phyloP scores from a whole-genome alignment of 2,113 vertebrate species.

The Tympanuchus pallidicinctus region DNA sequence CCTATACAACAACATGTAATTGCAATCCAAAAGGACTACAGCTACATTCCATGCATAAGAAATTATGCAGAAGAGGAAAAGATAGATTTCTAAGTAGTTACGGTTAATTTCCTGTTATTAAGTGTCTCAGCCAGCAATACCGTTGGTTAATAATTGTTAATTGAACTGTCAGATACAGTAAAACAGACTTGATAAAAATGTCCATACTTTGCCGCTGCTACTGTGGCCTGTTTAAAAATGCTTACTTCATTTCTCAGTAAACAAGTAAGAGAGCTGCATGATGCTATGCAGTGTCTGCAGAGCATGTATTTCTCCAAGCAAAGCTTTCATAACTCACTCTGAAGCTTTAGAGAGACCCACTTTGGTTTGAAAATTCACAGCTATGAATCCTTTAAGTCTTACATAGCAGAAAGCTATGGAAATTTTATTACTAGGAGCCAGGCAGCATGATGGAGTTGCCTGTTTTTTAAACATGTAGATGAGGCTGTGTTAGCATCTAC shows the following conservation, averaged over 20 bases:
- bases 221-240: neutral
- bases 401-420: neutral
- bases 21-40: constrained; percentile 18
- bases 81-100: neutral
- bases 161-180: constrained; percentile 30
- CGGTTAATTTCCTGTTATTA: constrained; percentile 23
- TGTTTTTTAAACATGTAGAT: neutral
- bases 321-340: neutral
- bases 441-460: neutral
- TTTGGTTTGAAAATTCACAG: neutral
- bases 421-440: neutral
- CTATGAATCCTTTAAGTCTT: neutral
- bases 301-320: neutral
- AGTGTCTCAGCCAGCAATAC: neutral
- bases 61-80: neutral
- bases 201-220: neutral
- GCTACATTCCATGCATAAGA: constrained; percentile 10
- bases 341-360: neutral
- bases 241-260: neutral
- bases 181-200: constrained; percentile 6
- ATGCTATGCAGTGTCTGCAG: neutral
- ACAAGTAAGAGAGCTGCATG: neutral
- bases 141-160: constrained; percentile 49
- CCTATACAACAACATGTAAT: neutral
- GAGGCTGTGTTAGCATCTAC: rapidly evolving